These are phyloP conservation scores for Catalaphyllia jardinei DNA, from an alignment of 64 coral and sea anemone species.

Conservation along the genomic window DNA sequence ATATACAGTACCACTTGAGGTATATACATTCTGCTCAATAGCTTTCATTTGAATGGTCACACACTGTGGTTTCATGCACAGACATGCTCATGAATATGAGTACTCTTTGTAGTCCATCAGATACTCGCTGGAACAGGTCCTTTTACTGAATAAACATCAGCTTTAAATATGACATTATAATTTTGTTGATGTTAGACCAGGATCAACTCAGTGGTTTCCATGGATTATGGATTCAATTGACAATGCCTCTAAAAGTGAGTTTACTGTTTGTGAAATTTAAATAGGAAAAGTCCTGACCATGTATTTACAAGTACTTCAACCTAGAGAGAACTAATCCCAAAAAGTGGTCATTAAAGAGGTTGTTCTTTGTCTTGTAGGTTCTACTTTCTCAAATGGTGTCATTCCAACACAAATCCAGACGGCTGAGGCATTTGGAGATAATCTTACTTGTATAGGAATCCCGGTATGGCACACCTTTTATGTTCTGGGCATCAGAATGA, in stretches of 20 bases:
- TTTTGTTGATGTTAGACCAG: conserved; percentile 51
- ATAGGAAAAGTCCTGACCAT: not conserved
- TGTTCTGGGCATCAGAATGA: not conserved
- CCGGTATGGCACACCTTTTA: conserved; percentile 16
- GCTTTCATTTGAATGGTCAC: too few species aligned
- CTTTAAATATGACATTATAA: not conserved
- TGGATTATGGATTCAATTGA: conserved; percentile 93
- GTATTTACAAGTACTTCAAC: not conserved
- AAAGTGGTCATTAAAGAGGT: not conserved
- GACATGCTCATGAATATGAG: too few species aligned
- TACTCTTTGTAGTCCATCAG: too few species aligned
- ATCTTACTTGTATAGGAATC: conserved; percentile 81
- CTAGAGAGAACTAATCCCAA: not conserved
- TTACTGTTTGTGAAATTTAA: not conserved
- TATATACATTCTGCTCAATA: too few species aligned
- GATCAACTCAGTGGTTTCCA: conserved; percentile 90
- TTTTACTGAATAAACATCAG: too few species aligned
- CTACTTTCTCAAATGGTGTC: not conserved
- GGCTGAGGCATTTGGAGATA: conserved; percentile 67
- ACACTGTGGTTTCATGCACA: too few species aligned
- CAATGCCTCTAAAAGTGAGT: conserved; percentile 11
- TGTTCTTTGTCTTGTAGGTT: conserved; percentile 9
- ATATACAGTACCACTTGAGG: too few species aligned
- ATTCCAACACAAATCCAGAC: conserved; percentile 47
- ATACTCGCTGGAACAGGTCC: too few species aligned